These are phyloP conservation scores for Sitobion miscanthi DNA, from an alignment of 1,140 invertebrate genomes.

Conservation along the genomic window DNA sequence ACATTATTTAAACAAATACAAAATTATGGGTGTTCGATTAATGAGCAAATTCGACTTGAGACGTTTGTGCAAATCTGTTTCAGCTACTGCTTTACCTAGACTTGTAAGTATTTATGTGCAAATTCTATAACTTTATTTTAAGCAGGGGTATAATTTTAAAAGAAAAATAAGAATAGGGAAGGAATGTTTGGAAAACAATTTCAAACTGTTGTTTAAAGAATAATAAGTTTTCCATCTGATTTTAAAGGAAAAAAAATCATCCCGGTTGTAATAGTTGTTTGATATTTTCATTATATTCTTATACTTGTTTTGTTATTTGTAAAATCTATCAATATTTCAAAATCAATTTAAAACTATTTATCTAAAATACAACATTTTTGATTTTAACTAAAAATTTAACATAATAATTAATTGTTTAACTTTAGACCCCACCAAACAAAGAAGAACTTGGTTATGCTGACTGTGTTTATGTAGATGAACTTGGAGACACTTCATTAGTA, in stretches of 20 bases:
- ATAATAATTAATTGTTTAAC: not conserved
- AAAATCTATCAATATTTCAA: not conserved
- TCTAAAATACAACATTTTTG: not conserved
- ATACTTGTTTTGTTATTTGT: not conserved
- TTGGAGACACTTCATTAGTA: slow-evolving; percentile 93
- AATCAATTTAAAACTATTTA: not conserved
- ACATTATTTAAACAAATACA: slow-evolving; percentile 97
- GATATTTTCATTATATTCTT: not conserved
- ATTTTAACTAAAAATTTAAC: not conserved
- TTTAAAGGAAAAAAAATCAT: not conserved
- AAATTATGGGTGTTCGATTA: slow-evolving; percentile 94
- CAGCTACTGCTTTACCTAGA: slow-evolving; percentile 81
- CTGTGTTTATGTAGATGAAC: slow-evolving; percentile 89
- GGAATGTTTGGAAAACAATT: too few species aligned
- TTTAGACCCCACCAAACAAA: slow-evolving; percentile 76
- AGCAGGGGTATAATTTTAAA: not conserved
- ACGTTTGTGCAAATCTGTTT: slow-evolving; percentile 88
- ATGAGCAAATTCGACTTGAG: slow-evolving; percentile 97
- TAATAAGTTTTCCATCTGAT: not conserved
- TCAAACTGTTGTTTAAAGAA: too few species aligned
- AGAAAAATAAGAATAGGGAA: not conserved
- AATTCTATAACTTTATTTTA: not conserved
- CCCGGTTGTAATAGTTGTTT: too few species aligned
- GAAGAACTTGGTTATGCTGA: slow-evolving; percentile 96
- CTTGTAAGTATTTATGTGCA: slow-evolving; percentile 66